Base-by-base conservation (phyloP, 2,113 vertebrate species). In the Mus spicilegus region DNA sequence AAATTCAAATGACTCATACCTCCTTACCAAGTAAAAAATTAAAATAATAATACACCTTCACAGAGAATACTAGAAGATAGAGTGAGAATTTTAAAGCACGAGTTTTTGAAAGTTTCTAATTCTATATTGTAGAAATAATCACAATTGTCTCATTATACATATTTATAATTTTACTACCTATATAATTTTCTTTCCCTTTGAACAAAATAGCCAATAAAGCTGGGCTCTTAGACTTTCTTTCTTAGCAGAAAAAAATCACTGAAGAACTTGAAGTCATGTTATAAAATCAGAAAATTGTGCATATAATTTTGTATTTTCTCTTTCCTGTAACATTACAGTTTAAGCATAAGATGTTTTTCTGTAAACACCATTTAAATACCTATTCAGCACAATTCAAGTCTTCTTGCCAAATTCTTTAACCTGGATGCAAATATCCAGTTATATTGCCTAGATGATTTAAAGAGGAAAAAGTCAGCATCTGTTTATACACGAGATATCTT, bases 381-480 rank as follows among this genome's bases (percentile, higher is more conserved):
- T 89, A 13, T 87, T 93, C 61, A 36, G 49, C 14, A 93, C 93
- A 28, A 82, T 89, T 42, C 76, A 96, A 28, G 39, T 69, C 65
- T 95, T 7, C 36, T 80, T 65, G 49, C 30, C 58, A 84, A 91
- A 28, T 56, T 95, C 70, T 94, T 96, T 14, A 63, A 30, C 75
- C 10, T 85, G 51, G 51, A 77, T 91, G 16, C 58, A 93, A 96
- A 96, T 87, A 95, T 24, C 49, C 89, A 24, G 19, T 96, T 95
- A 92, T 36, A 84, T 33, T 51, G 76, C 88, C 89, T 72, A 87
- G 54, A 92, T 90, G 95, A 96, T 90, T 96, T 89, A 95, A 24
- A 46, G 69, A 87, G 30, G 76, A 80, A 91, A 93, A 94, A 11
- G 3, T 46, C 88, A 94, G 19, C 88, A 39, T 92, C 46, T 96